A percentile compares a stretch with the other conserved stretches of the same genome.
phyloP scores from a whole-genome alignment of 2,113 vertebrate species.

The Propithecus coquereli region DNA sequence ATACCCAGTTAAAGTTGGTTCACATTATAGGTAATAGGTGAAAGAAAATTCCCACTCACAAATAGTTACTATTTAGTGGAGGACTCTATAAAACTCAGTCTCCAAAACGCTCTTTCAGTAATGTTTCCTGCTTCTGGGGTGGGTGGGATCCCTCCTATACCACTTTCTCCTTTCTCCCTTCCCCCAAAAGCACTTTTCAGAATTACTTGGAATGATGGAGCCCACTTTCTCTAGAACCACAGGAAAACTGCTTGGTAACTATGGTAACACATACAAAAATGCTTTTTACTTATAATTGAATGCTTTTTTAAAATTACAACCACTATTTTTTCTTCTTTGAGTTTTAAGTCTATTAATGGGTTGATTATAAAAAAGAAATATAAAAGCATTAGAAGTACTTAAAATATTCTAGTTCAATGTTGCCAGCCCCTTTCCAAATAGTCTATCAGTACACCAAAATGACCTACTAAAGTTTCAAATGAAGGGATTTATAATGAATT shows the following conservation, averaged over 20 bases:
- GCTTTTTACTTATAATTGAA: constrained; percentile 75
- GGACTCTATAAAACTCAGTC: not conserved
- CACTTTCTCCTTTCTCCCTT: not conserved
- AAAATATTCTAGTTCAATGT: constrained; percentile 22
- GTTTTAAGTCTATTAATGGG: constrained; percentile 54
- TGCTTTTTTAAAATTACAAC: constrained; percentile 69
- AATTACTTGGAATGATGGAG: not conserved
- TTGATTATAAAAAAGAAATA: constrained; percentile 55
- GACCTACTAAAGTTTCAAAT: not conserved
- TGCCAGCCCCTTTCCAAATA: not conserved
- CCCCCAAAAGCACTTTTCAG: not conserved
- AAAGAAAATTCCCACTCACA: not conserved
- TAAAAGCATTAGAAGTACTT: not conserved
- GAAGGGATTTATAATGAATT: not conserved
- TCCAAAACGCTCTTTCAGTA: not conserved
- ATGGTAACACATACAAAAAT: constrained; percentile 75
- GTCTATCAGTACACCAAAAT: not conserved
- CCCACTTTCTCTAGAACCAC: constrained; percentile 60
- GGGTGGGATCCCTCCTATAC: not conserved
- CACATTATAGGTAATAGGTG: accelerated
- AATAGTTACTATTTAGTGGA: not conserved
- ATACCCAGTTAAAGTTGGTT: not conserved
- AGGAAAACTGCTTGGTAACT: constrained; percentile 78
- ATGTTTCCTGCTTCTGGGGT: constrained; percentile 26
- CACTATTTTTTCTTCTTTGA: constrained; percentile 62